Base-by-base conservation (phyloP, 2,888 invertebrate genomes). In the Cremastinae sp. region DNA sequence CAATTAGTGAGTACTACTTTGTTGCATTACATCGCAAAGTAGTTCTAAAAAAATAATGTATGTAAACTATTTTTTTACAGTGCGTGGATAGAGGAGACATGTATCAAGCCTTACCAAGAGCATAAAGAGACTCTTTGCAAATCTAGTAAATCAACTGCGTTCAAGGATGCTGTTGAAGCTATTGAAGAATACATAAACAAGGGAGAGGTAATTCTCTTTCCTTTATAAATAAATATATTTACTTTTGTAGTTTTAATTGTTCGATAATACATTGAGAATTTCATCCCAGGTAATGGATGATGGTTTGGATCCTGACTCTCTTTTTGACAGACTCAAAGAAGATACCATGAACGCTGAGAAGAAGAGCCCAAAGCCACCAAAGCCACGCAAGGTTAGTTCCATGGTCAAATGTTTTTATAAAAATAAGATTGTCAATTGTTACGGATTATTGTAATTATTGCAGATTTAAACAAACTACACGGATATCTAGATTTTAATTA, bases 51-150 rank as follows among this genome's bases (percentile, higher is more conserved):
- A 28, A 28, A 28, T 28, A 28, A 39, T 14, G 43, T 3, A 66
- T 43, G 12, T 58, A 64, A 53, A 35, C 20, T 18, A 28, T 80
- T 84, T 79, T 77, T 88, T 88, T 65, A n/a, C 91, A 96, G 96
- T 91, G 97, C 96, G 4, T 98, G 97, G 96, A 96, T 98, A 79
- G 96, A 96, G 86, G 94, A 95, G 81, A 92, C 92, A 79, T 94
- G 95, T 85, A 94, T 98, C 64, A 96, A 95, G 89, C 94, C 95
- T 0, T 98, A 97, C 89, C 92, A 93, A 10, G 94, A 95, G 76
- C 94, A 92, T 89, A 96, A 96, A 89, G 95, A 95, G 22, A 93
- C 95, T 84, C 91, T 96, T 74, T 92, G 93, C 65, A 95, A 94
- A 88, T 93, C 94, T 0, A 94, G 93, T 89, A 96, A 96, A 90